Evolutionary conservation across 1,140 invertebrate genomes (phyloP).

Genomic region (Bombus confusus): DNA sequence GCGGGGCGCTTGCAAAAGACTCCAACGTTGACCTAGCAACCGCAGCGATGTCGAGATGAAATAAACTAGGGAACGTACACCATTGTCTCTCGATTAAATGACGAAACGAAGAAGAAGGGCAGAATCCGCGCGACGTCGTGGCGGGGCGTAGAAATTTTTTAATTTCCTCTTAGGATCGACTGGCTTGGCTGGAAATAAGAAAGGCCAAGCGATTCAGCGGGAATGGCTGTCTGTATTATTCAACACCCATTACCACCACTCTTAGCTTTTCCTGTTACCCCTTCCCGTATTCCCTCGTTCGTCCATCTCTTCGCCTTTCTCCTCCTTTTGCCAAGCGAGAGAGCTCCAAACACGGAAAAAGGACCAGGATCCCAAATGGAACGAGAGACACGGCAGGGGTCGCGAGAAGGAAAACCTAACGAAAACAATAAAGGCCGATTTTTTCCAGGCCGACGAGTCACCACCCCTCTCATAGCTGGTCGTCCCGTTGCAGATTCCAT

Average conservation of each 20-base stretch:
- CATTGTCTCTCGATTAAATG: conserved; percentile 23
- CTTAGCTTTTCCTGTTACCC: conserved; percentile 48
- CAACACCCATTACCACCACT: conserved; percentile 55
- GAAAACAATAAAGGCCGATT: conserved; percentile 76
- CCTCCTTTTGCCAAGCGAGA: conserved; percentile 10
- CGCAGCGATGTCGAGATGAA: neutral
- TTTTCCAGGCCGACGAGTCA: conserved; percentile 64
- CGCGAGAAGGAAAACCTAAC: conserved; percentile 63
- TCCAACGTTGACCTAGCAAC: neutral
- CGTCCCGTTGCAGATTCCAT: conserved; percentile 46
- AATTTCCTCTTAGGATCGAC: conserved; percentile 34
- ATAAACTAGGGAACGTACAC: neutral
- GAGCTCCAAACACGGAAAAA: conserved; percentile 33
- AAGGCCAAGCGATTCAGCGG: conserved; percentile 7
- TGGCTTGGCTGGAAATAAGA: conserved; percentile 10
- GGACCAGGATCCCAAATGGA: conserved; percentile 37
- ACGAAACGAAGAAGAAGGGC: neutral
- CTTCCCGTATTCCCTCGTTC: conserved; percentile 35
- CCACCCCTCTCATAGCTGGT: neutral
- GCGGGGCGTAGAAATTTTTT: conserved; percentile 28
- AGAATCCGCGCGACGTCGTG: neutral
- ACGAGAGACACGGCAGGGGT: conserved; percentile 35
- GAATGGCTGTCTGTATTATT: conserved; percentile 66
- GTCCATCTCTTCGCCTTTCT: neutral
- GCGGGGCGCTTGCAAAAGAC: neutral